Base-by-base conservation (phyloP, 2,888 invertebrate species). In the Drosophila neoperkinsi region DNA sequence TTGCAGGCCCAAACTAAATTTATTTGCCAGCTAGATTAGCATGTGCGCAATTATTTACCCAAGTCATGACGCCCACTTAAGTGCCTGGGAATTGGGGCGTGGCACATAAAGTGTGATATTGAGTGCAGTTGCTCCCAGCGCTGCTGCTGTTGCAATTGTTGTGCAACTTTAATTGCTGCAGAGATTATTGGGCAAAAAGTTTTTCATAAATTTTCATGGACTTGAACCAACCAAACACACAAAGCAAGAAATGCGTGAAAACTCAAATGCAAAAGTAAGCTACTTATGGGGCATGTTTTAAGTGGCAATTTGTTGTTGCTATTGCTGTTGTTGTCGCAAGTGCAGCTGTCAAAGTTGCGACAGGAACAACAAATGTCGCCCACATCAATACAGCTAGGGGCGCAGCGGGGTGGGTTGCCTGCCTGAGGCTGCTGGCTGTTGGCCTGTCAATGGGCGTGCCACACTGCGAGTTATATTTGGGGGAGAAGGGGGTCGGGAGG, bases 141-240 rank as follows among this genome's bases (percentile, higher is more conserved):
- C 25, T 57, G 36, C 52, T 25, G 52, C 57, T 46, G 46, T 46
- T 53, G 34, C 56, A 56, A 28, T 51, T 65, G n/a, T 56, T 36
- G 52, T 61, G 58, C 56, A 74, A 76, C 83, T 82, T 82, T 71
- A 85, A 85, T 85, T 85, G 71, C 63, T 61, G 46, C 66, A 77
- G 65, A 85, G 36, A 56, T 56, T 85, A 88, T 75, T 33, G 71
- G 11, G 62, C 38, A 67, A 21, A 82, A 85, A 90, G 90, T 85
- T 90, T 57, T 90, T 77, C 84, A 85, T 85, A 88, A 74, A 85
- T 88, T 74, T 90, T 56, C 71, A 74, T 68, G 78, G 80, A 90
- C 86, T 80, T 80, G 25, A 88, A 71, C 72, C 71, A 56, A 30
- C 57, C 74, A 64, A 82, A 67, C 65, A 66, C 30, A 55, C 31